Conservation (phyloP, 2,113 vertebrate genomes). For the Burhinus bistriatus region DNA sequence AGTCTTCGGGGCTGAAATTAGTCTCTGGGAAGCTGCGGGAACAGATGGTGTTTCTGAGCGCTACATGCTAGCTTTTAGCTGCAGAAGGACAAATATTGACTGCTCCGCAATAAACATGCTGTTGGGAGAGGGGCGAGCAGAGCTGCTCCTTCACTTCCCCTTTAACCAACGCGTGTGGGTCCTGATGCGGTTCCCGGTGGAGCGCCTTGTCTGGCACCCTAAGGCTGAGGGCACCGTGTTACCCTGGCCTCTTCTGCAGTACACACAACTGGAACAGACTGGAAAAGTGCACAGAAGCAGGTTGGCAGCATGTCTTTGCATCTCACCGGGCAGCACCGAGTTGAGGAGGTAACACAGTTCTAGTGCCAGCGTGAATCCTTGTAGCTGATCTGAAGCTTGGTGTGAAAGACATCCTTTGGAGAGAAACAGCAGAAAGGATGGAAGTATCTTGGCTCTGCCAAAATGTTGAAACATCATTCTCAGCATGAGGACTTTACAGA, state of each 20-base stretch:
- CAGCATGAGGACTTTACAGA: neutral
- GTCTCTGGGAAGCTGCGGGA: neutral
- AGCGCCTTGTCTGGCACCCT: rapidly evolving
- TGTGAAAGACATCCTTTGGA: neutral
- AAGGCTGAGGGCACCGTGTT: rapidly evolving
- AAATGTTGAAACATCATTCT: neutral
- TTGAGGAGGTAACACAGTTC: neutral
- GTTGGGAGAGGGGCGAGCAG: neutral
- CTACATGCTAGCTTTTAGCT: neutral
- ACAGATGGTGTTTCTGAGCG: rapidly evolving
- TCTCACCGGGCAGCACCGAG: rapidly evolving
- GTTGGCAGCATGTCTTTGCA: neutral
- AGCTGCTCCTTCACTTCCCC: rapidly evolving
- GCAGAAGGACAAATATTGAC: neutral
- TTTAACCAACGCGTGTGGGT: rapidly evolving
- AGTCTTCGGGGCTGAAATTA: rapidly evolving
- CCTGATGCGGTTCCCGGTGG: neutral
- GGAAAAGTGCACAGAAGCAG: rapidly evolving
- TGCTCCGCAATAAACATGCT: rapidly evolving
- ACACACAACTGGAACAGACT: too few relatives aligned
- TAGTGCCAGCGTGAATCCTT: too few relatives aligned
- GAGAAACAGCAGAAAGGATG: neutral
- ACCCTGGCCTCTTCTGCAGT: neutral
- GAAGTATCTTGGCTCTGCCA: neutral
- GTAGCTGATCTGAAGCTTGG: neutral